These are phyloP conservation scores for Macrosoma leucophasiata DNA, from an alignment of 2,888 invertebrate genomes.

Conservation along the genomic window DNA sequence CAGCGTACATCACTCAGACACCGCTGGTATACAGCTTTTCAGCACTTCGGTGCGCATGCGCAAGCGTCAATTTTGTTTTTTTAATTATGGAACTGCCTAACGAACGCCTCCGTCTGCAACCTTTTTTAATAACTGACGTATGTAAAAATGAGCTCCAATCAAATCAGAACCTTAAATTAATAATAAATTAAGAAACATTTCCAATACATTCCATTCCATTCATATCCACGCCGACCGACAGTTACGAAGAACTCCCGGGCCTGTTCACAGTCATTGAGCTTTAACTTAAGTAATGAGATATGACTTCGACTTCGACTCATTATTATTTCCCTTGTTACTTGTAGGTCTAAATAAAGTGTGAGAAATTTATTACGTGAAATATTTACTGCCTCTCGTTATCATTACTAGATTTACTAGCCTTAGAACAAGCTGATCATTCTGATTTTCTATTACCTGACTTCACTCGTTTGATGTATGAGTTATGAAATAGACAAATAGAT, in stretches of 20 bases:
- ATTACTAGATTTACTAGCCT: slow-evolving; percentile 17
- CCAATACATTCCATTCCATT: too few relatives aligned
- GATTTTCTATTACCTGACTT: too few relatives aligned
- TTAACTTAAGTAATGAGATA: slow-evolving; percentile 68
- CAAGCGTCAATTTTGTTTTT: slow-evolving; percentile 55
- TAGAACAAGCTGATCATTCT: too few relatives aligned
- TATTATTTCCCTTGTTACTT: slow-evolving; percentile 62
- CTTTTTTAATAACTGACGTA: too few relatives aligned
- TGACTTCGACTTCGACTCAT: slow-evolving; percentile 58
- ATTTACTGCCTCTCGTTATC: too few relatives aligned
- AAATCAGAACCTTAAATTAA: slow-evolving; percentile 13
- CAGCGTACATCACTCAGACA: slow-evolving; percentile 37
- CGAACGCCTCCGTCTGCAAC: slow-evolving; percentile 54
- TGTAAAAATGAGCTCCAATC: too few relatives aligned
- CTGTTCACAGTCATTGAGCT: slow-evolving; percentile 58
- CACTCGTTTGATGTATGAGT: too few relatives aligned
- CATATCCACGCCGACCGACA: slow-evolving; percentile 33
- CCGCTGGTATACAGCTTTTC: slow-evolving; percentile 45
- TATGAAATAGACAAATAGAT: too few relatives aligned
- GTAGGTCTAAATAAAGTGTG: slow-evolving; percentile 48
- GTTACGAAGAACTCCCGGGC: slow-evolving; percentile 46
- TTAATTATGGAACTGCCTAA: slow-evolving; percentile 64
- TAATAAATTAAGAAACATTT: too few relatives aligned
- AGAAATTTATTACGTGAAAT: slow-evolving; percentile 50
- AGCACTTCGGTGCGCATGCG: slow-evolving; percentile 40